A percentile compares a stretch with the other conserved stretches of the same genome.
Evolutionary conservation across 1,140 invertebrate genomes (phyloP).

Genomic region (Drosophila sechellia): DNA sequence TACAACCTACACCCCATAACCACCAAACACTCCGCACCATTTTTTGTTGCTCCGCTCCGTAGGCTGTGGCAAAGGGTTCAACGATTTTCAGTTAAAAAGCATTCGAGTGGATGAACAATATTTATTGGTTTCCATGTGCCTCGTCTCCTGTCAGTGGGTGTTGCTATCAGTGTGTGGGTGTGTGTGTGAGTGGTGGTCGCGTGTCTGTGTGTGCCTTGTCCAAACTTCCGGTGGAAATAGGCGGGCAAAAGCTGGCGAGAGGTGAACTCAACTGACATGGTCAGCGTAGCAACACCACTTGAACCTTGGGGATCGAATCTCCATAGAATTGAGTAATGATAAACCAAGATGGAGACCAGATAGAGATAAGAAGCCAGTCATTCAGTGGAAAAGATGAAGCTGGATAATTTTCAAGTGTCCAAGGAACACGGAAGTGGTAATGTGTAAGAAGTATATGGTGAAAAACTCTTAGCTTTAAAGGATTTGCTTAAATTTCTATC

Average conservation of each 20-base stretch:
- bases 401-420: too few species aligned
- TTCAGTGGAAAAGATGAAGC: too few species aligned
- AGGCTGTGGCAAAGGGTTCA: slow-evolving; percentile 72
- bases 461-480: too few species aligned
- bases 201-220: slow-evolving; percentile 24
- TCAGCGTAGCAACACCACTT: slow-evolving; percentile 15
- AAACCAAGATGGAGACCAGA: neutral
- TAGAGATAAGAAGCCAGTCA: too few species aligned
- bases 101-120: slow-evolving; percentile 82
- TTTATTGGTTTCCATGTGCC: slow-evolving; percentile 79
- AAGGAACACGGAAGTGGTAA: too few species aligned
- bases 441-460: too few species aligned
- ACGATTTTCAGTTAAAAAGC: slow-evolving; percentile 79
- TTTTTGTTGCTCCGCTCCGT: slow-evolving; percentile 25
- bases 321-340: slow-evolving; percentile 7
- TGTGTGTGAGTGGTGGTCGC: neutral
- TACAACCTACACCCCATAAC: too few species aligned
- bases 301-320: neutral
- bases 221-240: slow-evolving; percentile 33
- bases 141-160: slow-evolving; percentile 44
- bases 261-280: slow-evolving; percentile 35
- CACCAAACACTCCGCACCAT: neutral
- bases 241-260: neutral
- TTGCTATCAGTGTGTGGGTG: slow-evolving; percentile 15
- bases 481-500: too few species aligned